A percentile compares a stretch with the other conserved stretches of the same genome.
Conservation (phyloP, 2,888 invertebrate genomes). For the Schizaphis graminum region DNA sequence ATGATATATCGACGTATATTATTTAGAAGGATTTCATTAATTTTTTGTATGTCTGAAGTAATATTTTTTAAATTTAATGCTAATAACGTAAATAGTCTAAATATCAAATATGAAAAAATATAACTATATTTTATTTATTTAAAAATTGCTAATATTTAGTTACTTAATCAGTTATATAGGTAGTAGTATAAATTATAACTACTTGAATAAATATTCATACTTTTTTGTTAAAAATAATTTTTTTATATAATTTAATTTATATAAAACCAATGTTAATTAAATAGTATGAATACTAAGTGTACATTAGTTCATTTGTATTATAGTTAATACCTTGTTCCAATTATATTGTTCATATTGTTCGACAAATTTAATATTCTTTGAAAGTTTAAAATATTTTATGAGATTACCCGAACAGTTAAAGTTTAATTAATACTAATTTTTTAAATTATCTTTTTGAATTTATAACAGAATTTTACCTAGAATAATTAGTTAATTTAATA, state of each 20-base stretch:
- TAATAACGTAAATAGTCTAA: not conserved
- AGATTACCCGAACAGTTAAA: not conserved
- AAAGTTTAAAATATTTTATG: not conserved
- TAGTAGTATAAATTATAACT: not conserved
- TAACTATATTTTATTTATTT: not conserved
- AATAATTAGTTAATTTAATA: not conserved
- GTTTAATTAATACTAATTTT: not conserved
- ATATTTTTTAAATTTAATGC: not conserved
- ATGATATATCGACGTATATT: too few relatives aligned
- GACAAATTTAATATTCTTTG: not conserved
- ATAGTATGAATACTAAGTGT: not conserved
- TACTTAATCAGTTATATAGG: not conserved
- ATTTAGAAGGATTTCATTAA: not conserved
- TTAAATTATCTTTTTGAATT: not conserved
- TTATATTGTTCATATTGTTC: not conserved
- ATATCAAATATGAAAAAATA: not conserved
- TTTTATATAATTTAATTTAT: not conserved
- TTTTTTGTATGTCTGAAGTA: not conserved
- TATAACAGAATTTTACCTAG: not conserved
- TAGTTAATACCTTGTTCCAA: not conserved
- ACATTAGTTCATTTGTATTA: not conserved
- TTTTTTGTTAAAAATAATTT: not conserved
- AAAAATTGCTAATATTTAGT: not conserved
- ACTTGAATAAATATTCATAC: not conserved
- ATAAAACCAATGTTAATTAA: not conserved